A percentile compares a stretch with the other conserved stretches of the same genome.
These are phyloP conservation scores for Terebella lapidaria DNA, from an alignment of 2,888 invertebrate species.

Conservation along the genomic window DNA sequence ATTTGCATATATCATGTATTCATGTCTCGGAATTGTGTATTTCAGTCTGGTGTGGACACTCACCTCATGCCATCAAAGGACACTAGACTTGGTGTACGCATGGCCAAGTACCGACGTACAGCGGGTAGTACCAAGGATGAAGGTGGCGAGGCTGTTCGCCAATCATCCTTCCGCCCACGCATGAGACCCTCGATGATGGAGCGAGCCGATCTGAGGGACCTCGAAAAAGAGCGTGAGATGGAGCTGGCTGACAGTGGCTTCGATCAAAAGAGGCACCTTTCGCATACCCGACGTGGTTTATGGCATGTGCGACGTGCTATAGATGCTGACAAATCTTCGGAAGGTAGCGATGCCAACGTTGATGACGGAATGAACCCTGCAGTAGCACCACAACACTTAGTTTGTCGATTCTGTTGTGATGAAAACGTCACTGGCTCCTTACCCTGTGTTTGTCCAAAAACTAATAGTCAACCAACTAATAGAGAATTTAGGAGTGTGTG, in stretches of 20 bases:
- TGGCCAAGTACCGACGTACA: conserved; percentile 22
- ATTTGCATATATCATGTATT: too few relatives aligned
- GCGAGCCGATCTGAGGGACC: conserved; percentile 22
- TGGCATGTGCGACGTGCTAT: conserved; percentile 1
- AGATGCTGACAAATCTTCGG: not conserved
- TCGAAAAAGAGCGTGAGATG: conserved; percentile 22
- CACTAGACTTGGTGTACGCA: conserved; percentile 19
- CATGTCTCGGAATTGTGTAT: too few relatives aligned
- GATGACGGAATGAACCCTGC: too few relatives aligned
- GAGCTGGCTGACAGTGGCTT: not conserved
- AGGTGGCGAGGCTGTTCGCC: too few relatives aligned
- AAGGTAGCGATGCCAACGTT: not conserved
- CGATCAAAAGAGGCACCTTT: too few relatives aligned
- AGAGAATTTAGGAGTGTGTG: too few relatives aligned
- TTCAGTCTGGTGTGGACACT: conserved; percentile 92
- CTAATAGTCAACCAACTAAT: too few relatives aligned
- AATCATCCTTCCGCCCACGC: not conserved
- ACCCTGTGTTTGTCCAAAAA: too few relatives aligned
- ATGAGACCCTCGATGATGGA: conserved; percentile 15
- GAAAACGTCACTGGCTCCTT: too few relatives aligned
- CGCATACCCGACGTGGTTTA: not conserved
- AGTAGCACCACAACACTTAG: too few relatives aligned
- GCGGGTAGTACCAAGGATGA: not conserved
- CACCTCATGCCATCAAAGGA: conserved; percentile 71
- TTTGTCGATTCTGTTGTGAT: too few relatives aligned